A percentile compares a stretch with the other conserved stretches of the same genome.
phyloP scores from a whole-genome alignment of 2,113 vertebrate species.

The Lasiurus borealis region DNA sequence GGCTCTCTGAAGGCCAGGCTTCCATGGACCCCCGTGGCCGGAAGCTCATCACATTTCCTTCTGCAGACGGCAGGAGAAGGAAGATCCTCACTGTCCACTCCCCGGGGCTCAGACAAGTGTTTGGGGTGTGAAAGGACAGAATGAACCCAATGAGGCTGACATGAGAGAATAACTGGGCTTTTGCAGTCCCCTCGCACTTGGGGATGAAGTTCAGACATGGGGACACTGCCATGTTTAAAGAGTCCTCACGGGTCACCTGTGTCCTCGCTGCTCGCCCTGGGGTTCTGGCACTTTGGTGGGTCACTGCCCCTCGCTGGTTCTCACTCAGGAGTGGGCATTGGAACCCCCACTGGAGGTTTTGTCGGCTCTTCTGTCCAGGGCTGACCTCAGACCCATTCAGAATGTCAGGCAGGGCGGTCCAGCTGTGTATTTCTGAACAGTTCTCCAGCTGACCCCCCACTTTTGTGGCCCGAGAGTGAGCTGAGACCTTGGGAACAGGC shows the following conservation, averaged over 20 bases:
- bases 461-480: rapidly evolving
- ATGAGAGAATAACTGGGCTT: background rate
- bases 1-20: background rate
- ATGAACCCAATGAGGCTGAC: background rate
- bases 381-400: background rate
- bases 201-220: background rate
- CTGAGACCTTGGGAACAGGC: background rate
- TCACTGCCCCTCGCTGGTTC: background rate
- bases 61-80: background rate
- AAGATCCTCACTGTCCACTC: background rate
- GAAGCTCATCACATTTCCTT: background rate
- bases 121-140: background rate
- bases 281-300: background rate
- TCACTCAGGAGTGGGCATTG: rapidly evolving
- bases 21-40: background rate
- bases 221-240: background rate
- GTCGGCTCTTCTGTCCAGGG: background rate
- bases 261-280: rapidly evolving
- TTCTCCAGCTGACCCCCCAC: background rate
- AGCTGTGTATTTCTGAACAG: background rate
- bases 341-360: background rate
- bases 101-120: background rate
- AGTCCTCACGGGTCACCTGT: rapidly evolving
- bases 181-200: background rate
- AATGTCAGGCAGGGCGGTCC: background rate